These are phyloP conservation scores for Eupithecia abbreviata DNA, from an alignment of 2,888 invertebrate genomes.

Conservation along the genomic window DNA sequence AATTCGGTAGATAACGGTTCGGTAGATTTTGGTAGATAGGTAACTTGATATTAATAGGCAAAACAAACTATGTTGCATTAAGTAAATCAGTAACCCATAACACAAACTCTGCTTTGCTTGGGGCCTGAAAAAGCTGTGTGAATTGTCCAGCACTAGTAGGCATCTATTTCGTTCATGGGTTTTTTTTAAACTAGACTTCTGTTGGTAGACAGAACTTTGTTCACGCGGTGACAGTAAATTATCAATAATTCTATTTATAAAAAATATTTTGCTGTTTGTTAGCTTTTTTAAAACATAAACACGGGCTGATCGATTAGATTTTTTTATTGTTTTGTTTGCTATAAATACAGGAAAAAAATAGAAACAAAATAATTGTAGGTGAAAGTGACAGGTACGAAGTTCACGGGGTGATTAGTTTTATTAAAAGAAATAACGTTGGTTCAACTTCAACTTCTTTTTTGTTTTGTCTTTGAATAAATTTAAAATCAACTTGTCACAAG, in stretches of 20 bases:
- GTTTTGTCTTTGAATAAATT: constrained; percentile 8
- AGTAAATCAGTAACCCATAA: no score
- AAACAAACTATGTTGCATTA: no score
- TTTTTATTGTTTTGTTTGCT: neutral
- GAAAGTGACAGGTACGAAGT: neutral
- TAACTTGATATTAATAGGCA: no score
- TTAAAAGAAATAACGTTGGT: neutral
- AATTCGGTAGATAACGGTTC: no score
- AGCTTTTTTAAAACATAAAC: neutral
- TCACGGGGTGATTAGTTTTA: neutral
- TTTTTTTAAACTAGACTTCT: no score
- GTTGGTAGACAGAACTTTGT: neutral
- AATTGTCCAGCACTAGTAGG: no score
- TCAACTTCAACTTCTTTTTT: neutral
- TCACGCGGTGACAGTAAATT: neutral
- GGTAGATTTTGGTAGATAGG: no score
- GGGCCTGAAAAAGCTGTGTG: no score
- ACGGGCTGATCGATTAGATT: neutral
- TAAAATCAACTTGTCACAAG: constrained; percentile 35
- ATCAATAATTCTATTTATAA: neutral
- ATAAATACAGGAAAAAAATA: neutral
- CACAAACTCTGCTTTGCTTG: no score
- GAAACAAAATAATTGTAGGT: neutral
- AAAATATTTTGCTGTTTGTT: neutral
- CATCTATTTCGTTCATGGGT: no score